Percentiles rank a stretch among this genome's conserved stretches.
Conservation (phyloP, 2,888 invertebrate genomes). For the Leptinotarsa juncta region DNA sequence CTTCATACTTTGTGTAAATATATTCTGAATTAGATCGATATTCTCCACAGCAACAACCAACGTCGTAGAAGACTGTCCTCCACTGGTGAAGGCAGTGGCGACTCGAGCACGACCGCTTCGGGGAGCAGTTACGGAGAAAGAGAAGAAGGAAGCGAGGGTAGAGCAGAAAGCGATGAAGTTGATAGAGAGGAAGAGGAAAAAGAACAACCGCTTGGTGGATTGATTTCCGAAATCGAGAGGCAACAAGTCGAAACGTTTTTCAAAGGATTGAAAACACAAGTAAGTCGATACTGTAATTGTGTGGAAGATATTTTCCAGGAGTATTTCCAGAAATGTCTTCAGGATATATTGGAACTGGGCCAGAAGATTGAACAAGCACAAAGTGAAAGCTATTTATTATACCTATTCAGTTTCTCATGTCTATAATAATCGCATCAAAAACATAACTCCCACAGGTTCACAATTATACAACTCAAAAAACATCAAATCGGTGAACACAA, state of each 20-base stretch:
- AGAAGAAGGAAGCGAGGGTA: conserved; percentile 71
- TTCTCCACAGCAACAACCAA: conserved; percentile 30
- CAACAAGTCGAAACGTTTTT: conserved; percentile 80
- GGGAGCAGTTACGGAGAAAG: conserved; percentile 66
- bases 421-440: no score
- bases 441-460: no score
- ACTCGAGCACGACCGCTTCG: conserved; percentile 67
- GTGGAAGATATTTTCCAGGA: no score
- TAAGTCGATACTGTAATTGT: conserved; percentile 46
- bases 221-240: conserved; percentile 74
- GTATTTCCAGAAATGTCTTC: no score
- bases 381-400: no score
- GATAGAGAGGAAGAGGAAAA: conserved; percentile 55
- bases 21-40: conserved; percentile 22
- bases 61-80: conserved; percentile 66
- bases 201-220: conserved; percentile 63
- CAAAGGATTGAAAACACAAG: conserved; percentile 81
- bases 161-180: conserved; percentile 67
- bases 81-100: conserved; percentile 70
- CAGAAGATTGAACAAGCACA: no score
- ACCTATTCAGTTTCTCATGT: no score
- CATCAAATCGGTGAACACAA: no score
- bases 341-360: no score
- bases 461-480: no score
- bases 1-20: not conserved